Conservation (phyloP, 2,888 invertebrate genomes). For the Lissocephala sabroskyi region DNA sequence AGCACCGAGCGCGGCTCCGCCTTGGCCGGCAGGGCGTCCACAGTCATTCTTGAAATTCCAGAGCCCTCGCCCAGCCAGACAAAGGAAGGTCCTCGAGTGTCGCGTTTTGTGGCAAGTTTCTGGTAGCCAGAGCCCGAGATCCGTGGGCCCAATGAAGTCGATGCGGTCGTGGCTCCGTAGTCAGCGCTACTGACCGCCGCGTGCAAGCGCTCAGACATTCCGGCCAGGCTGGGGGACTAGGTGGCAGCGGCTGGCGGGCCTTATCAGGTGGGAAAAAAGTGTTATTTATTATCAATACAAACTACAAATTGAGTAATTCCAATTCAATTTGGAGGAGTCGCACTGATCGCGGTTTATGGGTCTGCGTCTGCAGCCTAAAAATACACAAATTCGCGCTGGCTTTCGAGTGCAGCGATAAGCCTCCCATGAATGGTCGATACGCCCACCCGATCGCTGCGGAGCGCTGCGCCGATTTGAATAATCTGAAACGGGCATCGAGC, state of each 20-base stretch:
- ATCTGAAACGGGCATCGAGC: no score
- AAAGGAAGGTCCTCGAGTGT: constrained; percentile 30
- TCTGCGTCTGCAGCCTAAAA: no score
- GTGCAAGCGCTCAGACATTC: constrained; percentile 32
- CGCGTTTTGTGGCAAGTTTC: constrained; percentile 7
- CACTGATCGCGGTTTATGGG: no score
- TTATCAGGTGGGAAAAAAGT: constrained; percentile 35
- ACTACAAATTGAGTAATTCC: no score
- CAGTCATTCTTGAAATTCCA: constrained; percentile 39
- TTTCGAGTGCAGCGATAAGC: no score
- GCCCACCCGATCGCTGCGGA: no score
- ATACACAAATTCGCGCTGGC: no score
- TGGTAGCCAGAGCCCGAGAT: neutral
- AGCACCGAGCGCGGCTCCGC: constrained; percentile 36
- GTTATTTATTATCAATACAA: no score
- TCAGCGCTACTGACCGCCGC: constrained; percentile 47
- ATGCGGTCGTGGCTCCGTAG: constrained; percentile 58
- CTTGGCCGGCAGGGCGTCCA: constrained; percentile 28
- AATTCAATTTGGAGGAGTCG: no score
- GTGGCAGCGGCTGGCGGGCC: no score
- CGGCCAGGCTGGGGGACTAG: neutral
- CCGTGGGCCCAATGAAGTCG: neutral
- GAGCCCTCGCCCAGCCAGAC: constrained; percentile 28
- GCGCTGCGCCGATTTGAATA: no score
- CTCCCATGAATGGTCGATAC: no score